Percentiles rank a stretch among this genome's conserved stretches.
Conservation (phyloP, 2,113 vertebrate species). For the Corynorhinus townsendii region DNA sequence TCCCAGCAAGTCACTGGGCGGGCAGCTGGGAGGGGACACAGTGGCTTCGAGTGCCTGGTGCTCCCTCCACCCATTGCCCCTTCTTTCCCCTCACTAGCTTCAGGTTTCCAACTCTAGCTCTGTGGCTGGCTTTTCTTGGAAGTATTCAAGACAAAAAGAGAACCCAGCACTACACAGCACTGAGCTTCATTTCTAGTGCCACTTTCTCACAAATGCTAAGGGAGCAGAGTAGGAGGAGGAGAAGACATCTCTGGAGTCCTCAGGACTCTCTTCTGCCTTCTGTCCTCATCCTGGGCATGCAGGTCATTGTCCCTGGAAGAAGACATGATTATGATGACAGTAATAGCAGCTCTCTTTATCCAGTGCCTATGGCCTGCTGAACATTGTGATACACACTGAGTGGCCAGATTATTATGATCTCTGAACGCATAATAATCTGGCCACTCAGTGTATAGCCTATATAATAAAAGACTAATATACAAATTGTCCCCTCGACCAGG, state of each 20-base stretch:
- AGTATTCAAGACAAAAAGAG: slow-evolving; percentile 15
- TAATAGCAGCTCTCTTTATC: background rate
- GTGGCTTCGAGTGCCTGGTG: background rate
- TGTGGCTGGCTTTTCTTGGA: background rate
- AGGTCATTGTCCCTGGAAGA: background rate
- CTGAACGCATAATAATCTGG: no score
- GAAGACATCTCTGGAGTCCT: background rate
- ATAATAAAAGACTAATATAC: no score
- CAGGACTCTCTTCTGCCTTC: background rate
- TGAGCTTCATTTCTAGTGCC: background rate
- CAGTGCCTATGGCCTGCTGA: background rate
- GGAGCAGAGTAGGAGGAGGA: background rate
- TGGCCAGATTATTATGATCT: no score
- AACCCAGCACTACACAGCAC: background rate
- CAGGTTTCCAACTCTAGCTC: background rate
- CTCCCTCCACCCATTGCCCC: background rate
- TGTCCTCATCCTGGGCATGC: background rate
- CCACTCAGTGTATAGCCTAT: no score
- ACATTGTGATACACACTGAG: no score
- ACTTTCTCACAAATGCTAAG: background rate
- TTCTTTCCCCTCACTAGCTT: background rate
- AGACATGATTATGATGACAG: background rate
- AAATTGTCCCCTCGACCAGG: no score
- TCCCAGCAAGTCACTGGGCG: background rate
- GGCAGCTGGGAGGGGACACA: background rate